phyloP scores from a whole-genome alignment of 2,888 invertebrate genomes.

The Ormyrus labotus region DNA sequence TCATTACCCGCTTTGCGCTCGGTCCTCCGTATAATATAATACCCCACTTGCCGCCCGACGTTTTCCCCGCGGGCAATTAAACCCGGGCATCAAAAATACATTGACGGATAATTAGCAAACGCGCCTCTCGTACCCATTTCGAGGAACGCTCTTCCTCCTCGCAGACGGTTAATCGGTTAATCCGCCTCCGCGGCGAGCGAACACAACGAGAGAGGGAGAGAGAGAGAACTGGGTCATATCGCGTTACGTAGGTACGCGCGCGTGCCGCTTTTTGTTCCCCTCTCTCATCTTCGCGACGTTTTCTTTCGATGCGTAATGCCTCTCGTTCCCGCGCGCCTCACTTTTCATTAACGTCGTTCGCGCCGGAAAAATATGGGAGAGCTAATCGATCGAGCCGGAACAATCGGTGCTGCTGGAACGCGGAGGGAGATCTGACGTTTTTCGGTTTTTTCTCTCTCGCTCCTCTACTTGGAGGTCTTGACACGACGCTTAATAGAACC shows the following conservation, averaged over 20 bases:
- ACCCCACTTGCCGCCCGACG: no score
- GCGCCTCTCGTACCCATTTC: not conserved
- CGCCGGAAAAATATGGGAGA: not conserved
- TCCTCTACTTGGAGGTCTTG: no score
- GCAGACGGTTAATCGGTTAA: constrained; percentile 42
- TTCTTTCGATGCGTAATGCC: no score
- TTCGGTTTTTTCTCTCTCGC: no score
- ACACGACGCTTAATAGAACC: no score
- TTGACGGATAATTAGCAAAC: constrained; percentile 47
- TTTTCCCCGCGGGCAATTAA: not conserved
- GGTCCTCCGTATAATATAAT: no score
- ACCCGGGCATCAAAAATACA: constrained; percentile 40
- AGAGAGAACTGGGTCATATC: constrained; percentile 45
- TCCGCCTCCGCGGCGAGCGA: constrained; percentile 7
- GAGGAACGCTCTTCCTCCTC: not conserved
- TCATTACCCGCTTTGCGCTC: no score
- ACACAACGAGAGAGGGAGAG: not conserved
- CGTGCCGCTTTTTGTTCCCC: not conserved
- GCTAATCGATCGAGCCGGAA: not conserved
- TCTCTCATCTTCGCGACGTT: no score
- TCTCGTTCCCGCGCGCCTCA: no score
- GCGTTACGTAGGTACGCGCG: not conserved
- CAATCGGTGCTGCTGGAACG: no score
- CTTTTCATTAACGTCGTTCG: not conserved
- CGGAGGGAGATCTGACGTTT: not conserved